Base-by-base conservation (phyloP, 2,797 vertebrate genomes). In the Morus bassanus region DNA sequence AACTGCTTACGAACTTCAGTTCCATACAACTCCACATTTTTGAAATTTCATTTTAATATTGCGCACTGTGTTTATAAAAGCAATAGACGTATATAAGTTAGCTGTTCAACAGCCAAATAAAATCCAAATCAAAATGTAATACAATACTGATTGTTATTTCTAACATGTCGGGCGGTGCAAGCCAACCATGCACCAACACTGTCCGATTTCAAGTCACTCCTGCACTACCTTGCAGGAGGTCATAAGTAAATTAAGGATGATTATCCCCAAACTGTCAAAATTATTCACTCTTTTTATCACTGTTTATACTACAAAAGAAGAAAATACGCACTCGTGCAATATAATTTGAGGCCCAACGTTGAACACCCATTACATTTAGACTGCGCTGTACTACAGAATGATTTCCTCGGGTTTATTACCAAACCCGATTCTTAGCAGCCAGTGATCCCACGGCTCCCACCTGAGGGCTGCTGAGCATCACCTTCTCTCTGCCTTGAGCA, bases 281-380 rank as follows among this genome's bases (percentile, higher is more conserved):
- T 4, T 4, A 24, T 6, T 35, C 18, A 0, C 7, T 27, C 11
- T 17, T 57, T 56, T 18, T 1, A 13, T 19, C 50, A 21, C 25
- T 27, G 18, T 16, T 60, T 7, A 14, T 4, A 17, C 46, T 10
- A 13, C 14, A 15, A 37, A 81, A 51, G 15, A 15, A 46, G 10
- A 39, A 31, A 69, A 45, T 0, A 8, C 0, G 14, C 41, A 4
- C 37, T 8, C 0, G 4, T 17, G 23, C 8, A 13, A 1, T 1
- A 5, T 10, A 8, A 10, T 2, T 2, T 1, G 50, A n/a, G 56
- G 39, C 43, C 43, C 33, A 12, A 3, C 0, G n/a, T 3, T 41
- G 68, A 30, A 21, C 27, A 1, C 7, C 50, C 30, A 1, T 41
- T 18, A 3, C 19, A 9, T 13, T 54, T 1, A 3, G 51, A 30